Conservation (phyloP, 2,888 invertebrate genomes). For the Melangyna quadrimaculata region DNA sequence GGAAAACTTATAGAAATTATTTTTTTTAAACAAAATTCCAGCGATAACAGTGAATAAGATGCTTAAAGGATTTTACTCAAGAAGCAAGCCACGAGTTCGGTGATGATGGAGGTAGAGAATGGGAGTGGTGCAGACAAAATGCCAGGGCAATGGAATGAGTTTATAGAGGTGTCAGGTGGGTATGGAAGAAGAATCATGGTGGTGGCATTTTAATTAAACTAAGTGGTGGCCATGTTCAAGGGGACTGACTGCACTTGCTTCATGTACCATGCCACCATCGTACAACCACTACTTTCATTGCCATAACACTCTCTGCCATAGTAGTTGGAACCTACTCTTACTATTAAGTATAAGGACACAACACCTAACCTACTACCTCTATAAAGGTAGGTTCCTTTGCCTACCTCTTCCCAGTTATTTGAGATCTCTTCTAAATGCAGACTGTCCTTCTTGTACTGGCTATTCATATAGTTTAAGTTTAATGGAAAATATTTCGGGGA, state of each 20-base stretch:
- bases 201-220: conserved; percentile 71
- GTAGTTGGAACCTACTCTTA: background rate
- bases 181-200: conserved; percentile 27
- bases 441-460: background rate
- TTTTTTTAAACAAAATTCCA: conserved; percentile 38
- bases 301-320: background rate
- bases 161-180: background rate
- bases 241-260: conserved; percentile 53
- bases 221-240: conserved; percentile 69
- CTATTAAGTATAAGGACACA: conserved; percentile 4
- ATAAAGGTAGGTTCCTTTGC: no score
- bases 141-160: background rate
- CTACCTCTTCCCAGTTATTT: background rate
- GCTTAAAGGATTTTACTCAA: conserved; percentile 68
- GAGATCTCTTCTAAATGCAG: background rate
- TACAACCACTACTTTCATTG: conserved; percentile 40
- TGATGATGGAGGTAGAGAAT: background rate
- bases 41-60: conserved; percentile 70
- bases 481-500: conserved; percentile 26
- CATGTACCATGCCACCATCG: conserved; percentile 29
- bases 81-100: conserved; percentile 12
- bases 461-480: conserved; percentile 23
- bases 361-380: background rate
- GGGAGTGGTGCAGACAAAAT: background rate
- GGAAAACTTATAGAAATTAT: conserved; percentile 7